Conservation (phyloP, 1,140 invertebrate genomes). For the Sitodiplosis mosellana region DNA sequence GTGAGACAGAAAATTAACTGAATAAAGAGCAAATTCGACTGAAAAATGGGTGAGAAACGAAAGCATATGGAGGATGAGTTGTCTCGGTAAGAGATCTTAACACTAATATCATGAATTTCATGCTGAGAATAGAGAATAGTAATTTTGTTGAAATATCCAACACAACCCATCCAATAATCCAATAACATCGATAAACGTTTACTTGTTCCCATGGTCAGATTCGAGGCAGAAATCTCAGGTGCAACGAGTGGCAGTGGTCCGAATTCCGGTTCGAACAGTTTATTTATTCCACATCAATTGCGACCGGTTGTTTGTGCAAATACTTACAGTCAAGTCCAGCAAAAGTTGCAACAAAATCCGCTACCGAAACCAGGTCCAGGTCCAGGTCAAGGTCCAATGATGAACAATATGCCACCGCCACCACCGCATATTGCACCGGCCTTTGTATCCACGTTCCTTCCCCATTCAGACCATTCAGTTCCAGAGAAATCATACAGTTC, state of each 20-base stretch:
- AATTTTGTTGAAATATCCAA: constrained; percentile 2
- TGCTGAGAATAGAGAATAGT: constrained; percentile 1
- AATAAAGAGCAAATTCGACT: neutral
- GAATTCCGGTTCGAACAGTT: constrained; percentile 7
- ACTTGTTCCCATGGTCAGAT: constrained; percentile 30
- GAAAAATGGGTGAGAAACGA: constrained; percentile 19
- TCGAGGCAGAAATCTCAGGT: constrained; percentile 71
- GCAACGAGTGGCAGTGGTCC: constrained; percentile 6
- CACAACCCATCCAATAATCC: neutral
- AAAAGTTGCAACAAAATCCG: constrained; percentile 37
- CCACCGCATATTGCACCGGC: constrained; percentile 29
- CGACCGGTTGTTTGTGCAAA: constrained; percentile 44
- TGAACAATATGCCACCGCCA: constrained; percentile 28
- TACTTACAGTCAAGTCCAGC: constrained; percentile 45
- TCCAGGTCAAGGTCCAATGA: constrained; percentile 20
- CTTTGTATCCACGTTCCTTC: constrained; percentile 24
- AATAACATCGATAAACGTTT: neutral
- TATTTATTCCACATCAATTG: constrained; percentile 30
- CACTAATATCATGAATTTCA: neutral
- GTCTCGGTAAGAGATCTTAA: constrained; percentile 37
- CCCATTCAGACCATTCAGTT: constrained; percentile 22
- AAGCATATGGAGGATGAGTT: constrained; percentile 62
- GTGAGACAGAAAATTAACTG: neutral
- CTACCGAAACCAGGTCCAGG: constrained; percentile 19
- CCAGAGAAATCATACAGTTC: constrained; percentile 7